Conservation (phyloP, 1,140 invertebrate genomes). For the Trichonephila inaurata region DNA sequence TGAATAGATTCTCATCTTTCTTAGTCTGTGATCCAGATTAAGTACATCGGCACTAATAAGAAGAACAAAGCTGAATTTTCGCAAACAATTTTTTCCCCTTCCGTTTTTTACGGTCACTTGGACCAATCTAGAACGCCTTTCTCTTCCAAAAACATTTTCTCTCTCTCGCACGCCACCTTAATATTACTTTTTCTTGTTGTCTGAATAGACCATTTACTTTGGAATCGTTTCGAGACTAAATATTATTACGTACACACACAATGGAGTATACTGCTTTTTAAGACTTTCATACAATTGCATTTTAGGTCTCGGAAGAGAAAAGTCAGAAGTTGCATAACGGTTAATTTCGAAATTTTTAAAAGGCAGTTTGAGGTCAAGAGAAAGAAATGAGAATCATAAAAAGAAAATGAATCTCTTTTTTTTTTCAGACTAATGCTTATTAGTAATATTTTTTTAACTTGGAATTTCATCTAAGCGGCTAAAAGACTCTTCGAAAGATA, state of each 20-base stretch:
- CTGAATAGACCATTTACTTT: neutral
- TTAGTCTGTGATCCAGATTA: neutral
- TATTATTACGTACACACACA: neutral
- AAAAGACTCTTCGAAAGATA: too few species aligned
- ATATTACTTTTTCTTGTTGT: neutral
- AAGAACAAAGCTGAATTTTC: neutral
- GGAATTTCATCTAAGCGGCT: neutral
- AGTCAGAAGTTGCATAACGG: neutral
- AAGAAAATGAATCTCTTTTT: neutral
- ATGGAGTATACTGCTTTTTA: neutral
- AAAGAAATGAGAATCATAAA: neutral
- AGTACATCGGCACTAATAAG: neutral
- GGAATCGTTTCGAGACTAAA: neutral
- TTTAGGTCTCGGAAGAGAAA: neutral
- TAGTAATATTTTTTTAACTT: neutral
- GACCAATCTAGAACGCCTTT: neutral
- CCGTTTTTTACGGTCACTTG: neutral
- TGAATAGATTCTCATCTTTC: neutral
- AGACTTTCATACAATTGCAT: neutral
- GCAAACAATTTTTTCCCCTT: neutral
- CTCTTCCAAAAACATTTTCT: neutral
- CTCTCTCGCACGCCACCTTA: neutral
- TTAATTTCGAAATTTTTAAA: neutral
- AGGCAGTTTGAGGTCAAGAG: neutral
- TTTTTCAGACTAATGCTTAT: neutral